Base-by-base conservation (phyloP, 2,888 invertebrate genomes). In the Cheilosia soror region DNA sequence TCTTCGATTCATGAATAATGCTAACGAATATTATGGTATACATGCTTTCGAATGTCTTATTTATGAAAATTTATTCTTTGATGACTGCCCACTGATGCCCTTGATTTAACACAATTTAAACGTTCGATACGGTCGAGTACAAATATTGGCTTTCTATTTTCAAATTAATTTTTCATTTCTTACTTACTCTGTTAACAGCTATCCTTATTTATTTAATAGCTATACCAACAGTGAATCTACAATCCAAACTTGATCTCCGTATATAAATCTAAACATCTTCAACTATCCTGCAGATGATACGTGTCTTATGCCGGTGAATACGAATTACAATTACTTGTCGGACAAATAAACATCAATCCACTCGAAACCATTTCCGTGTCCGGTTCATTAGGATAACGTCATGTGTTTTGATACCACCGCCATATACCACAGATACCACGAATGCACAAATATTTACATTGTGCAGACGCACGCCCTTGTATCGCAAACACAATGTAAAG, bases 361-460 rank as follows among this genome's bases (percentile, higher is more conserved):
- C 80, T 75, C 80, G 49, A 63, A 63, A 40, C 13, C 55, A 63
- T 68, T 75, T 31, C 37, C 49, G 2, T 47, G 37, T 68, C 62
- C 62, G 40, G 62, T 77, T 77, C 69, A 69, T 78, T 69, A 62
- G 69, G 62, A 77, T 31, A 60, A 40, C 60, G 31, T 68, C 40
- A 53, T 29, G 33, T 71, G 20, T 51, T 51, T n/a, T 49, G 37
- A 55, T 63, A 25, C n/a, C 27, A 57, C 42, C 69, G 20, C 7
- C 47, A 44, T 2, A n/a, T 5, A 44, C 42, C 4, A 42, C 44
- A 13, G 44, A 69, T 51, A 51, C 60, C 78, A 49, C 73, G n/a
- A 31, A 53, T 65, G 47, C 11, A 57, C 42, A 60, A 84, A 84
- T 76, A 84, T 84, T 84, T 75, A 55, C 65, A 53, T 60, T 47